Conservation (phyloP, 2,113 vertebrate genomes). For the Myotis lucifugus region DNA sequence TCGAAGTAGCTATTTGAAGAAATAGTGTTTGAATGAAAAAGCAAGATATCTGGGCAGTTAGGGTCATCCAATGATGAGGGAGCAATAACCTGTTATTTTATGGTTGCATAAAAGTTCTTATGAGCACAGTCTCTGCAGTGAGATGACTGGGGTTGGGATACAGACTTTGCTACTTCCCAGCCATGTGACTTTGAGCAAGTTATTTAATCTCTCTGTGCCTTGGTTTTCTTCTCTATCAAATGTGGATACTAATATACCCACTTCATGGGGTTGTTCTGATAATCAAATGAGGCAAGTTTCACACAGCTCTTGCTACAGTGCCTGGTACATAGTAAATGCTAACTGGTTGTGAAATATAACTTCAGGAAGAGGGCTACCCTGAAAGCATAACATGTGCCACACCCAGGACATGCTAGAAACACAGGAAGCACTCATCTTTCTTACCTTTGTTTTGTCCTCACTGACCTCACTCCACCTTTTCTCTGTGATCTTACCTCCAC, state of each 20-base stretch:
- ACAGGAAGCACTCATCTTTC: neutral
- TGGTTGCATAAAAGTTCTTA: neutral
- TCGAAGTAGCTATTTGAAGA: constrained; percentile 15
- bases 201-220: neutral
- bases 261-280: neutral
- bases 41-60: neutral
- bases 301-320: neutral
- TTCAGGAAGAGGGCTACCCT: neutral
- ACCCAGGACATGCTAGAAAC: neutral
- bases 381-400: neutral
- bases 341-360: neutral
- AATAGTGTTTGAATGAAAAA: neutral
- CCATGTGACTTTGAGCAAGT: neutral
- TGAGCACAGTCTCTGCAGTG: neutral
- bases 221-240: neutral
- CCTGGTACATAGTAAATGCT: neutral
- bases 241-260: neutral
- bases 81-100: neutral
- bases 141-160: neutral
- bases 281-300: neutral
- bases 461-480: neutral
- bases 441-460: neutral
- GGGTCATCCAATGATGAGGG: neutral
- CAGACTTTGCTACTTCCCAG: neutral
- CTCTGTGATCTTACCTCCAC: neutral